These are phyloP conservation scores for Ectemnius lituratus DNA, from an alignment of 2,888 invertebrate genomes.

Conservation along the genomic window DNA sequence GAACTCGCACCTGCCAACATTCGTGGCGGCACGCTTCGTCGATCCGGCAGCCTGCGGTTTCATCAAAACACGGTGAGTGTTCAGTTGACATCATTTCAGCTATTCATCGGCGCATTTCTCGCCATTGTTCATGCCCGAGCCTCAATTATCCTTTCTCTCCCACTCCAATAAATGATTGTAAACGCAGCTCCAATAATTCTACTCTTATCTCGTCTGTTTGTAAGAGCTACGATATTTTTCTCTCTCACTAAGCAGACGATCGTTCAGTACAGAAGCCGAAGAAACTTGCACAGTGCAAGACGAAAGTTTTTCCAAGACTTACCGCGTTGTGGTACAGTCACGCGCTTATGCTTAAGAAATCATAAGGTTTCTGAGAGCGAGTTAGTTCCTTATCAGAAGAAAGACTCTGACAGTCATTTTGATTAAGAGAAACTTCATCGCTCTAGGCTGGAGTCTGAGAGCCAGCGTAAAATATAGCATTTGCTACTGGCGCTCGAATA, in stretches of 20 bases:
- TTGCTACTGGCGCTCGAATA: background rate
- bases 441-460: background rate
- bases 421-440: slow-evolving; percentile 2
- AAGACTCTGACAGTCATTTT: too few species aligned
- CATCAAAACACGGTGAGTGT: slow-evolving; percentile 82
- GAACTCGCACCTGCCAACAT: slow-evolving; percentile 84
- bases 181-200: too few species aligned
- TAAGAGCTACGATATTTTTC: too few species aligned
- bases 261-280: too few species aligned
- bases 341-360: too few species aligned
- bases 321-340: too few species aligned
- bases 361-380: too few species aligned
- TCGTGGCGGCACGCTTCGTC: slow-evolving; percentile 87
- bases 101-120: background rate
- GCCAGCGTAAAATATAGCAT: background rate
- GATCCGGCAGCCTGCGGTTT: slow-evolving; percentile 90
- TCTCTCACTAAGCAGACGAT: too few species aligned
- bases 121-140: background rate
- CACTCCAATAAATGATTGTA: background rate
- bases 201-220: too few species aligned
- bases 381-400: too few species aligned
- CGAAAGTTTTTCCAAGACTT: background rate
- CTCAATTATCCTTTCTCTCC: background rate
- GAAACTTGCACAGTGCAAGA: too few species aligned
- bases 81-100: slow-evolving; percentile 15